Evolutionary conservation across 2,797 vertebrate species (phyloP), one percentile per base, ranked within the genome.

Genomic region (Gallinago solitaria): DNA sequence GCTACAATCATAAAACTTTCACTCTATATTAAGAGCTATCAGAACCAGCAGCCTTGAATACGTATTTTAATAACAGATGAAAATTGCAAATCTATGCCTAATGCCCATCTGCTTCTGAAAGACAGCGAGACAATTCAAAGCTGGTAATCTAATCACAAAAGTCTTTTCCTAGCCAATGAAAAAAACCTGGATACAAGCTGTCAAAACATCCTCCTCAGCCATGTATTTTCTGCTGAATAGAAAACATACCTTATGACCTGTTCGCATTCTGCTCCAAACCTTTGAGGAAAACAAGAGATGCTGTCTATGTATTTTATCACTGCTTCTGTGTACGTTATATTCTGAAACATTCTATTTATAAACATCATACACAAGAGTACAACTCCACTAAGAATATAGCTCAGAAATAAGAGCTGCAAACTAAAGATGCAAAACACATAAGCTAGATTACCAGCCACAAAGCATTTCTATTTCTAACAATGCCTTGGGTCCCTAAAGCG

Each of bases 111-210:
- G 94, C 78, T 96, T 82, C 96, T 94, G 59, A 76, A 76, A 93
- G 96, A 95, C 71, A 90, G 83, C 54, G 69, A 82, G 83, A 93
- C 43, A 30, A 89, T 80, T 93, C 91, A 91, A 91, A 93, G 83
- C 88, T 96, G 80, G 90, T 94, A 93, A 95, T 85, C 57, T 95
- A 92, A 96, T 94, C 93, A 89, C 14, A 92, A 61, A 95, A 93
- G 48, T 80, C 80, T 84, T 87, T 89, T 85, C 45, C 33, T 37
- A 87, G 83, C n/a, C 95, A 96, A 80, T 77, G 71, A 92, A 95
- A 94, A 95, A 96, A 97, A 91, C 33, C 83, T 96, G 96, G 86
- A 90, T 45, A 82, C 91, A 96, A 93, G 93, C 83, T 96, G 94
- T 96, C 94, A 95, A 87, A 95, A 94, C 93, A 94, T 90, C 56